Percentiles rank a stretch among this genome's conserved stretches.
phyloP scores from a whole-genome alignment of 2,113 vertebrate species.

The Ctenomys sociabilis region DNA sequence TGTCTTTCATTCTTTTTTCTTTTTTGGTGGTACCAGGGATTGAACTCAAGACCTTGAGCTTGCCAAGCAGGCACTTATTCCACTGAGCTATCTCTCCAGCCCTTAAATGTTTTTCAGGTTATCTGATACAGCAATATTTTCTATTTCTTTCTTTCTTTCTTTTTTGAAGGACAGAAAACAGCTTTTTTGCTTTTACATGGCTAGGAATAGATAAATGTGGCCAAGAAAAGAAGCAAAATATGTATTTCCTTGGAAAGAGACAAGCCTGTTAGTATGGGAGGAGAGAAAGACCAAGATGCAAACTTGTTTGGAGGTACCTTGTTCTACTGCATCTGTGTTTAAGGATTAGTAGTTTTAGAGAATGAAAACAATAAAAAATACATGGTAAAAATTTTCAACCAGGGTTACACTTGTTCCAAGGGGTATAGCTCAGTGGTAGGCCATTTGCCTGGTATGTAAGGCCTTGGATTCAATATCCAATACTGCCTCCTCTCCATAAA shows the following conservation, averaged over 20 bases:
- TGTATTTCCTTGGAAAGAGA: slow-evolving; percentile 47
- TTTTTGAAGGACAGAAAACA: no score
- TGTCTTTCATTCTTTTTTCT: no score
- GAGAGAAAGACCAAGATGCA: slow-evolving; percentile 36
- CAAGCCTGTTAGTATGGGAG: slow-evolving; percentile 29
- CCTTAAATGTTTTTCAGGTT: not conserved
- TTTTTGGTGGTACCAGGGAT: no score
- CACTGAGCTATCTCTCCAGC: no score
- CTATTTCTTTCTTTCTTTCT: no score
- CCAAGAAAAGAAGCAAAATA: not conserved
- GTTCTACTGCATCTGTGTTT: slow-evolving; percentile 55
- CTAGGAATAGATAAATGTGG: slow-evolving; percentile 60
- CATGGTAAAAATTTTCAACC: slow-evolving; percentile 36
- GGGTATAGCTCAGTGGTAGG: no score
- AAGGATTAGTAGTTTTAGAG: slow-evolving; percentile 30
- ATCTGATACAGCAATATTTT: not conserved
- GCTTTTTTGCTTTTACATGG: slow-evolving; percentile 51
- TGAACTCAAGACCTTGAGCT: no score
- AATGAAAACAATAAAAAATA: slow-evolving; percentile 47
- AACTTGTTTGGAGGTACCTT: slow-evolving; percentile 13
- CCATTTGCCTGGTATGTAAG: no score
- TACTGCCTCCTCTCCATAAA: no score
- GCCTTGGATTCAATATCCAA: no score
- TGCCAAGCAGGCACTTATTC: no score
- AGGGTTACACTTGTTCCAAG: slow-evolving; percentile 55